Percentiles rank a stretch among this genome's conserved stretches.
phyloP scores from a whole-genome alignment of 2,888 invertebrate genomes.

The Nymphalis c-album region DNA sequence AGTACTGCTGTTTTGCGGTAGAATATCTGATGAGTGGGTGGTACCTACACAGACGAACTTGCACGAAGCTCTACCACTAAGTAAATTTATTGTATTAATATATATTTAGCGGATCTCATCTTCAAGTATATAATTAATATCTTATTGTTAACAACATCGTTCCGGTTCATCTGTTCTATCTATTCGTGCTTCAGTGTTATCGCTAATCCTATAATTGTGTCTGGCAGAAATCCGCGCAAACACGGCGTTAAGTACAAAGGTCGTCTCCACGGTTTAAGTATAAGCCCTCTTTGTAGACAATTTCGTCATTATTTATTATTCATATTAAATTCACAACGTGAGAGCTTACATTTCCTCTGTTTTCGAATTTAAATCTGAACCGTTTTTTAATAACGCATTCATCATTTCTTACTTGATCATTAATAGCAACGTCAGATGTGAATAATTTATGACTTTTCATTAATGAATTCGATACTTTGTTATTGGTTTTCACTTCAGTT shows the following conservation, averaged over 20 bases:
- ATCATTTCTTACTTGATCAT: conserved; percentile 27
- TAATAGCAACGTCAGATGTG: conserved; percentile 17
- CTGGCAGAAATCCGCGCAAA: conserved; percentile 29
- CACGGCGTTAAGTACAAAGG: conserved; percentile 29
- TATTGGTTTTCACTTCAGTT: conserved; percentile 12
- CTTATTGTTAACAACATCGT: neutral
- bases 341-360: conserved; percentile 1
- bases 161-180: conserved; percentile 4
- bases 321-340: conserved; percentile 20
- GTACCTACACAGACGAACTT: too few relatives aligned
- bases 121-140: too few relatives aligned
- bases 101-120: too few relatives aligned
- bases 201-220: conserved; percentile 33
- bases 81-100: too few relatives aligned
- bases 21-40: too few relatives aligned
- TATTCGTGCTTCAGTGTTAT: conserved; percentile 12
- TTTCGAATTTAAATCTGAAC: conserved; percentile 14
- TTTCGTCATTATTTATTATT: conserved; percentile 34
- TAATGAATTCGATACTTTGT: conserved; percentile 22
- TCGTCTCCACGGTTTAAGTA: conserved; percentile 15
- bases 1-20: too few relatives aligned
- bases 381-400: conserved; percentile 18
- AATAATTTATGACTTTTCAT: conserved; percentile 26
- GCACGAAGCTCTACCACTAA: too few relatives aligned
- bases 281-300: conserved; percentile 28